These are phyloP conservation scores for Benitochromis conjunctus DNA, from an alignment of 2,113 vertebrate genomes.

Conservation along the genomic window DNA sequence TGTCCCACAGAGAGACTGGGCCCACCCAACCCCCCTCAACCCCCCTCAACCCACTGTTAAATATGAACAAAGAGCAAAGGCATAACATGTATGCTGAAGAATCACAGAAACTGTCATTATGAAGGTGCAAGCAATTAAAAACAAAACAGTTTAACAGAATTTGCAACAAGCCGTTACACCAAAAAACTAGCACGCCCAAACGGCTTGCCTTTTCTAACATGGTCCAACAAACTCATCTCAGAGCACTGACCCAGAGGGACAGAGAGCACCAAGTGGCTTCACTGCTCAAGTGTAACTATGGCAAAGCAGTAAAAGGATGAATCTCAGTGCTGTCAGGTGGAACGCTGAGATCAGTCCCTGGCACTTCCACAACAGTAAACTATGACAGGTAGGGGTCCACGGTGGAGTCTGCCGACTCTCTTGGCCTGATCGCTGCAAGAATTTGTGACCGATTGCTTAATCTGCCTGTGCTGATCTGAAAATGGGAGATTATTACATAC, in stretches of 20 bases:
- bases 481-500: background rate
- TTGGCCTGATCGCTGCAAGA: background rate
- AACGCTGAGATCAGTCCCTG: background rate
- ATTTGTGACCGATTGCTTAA: background rate
- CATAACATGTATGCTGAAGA: background rate
- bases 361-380: background rate
- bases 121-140: background rate
- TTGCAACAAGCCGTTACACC: background rate
- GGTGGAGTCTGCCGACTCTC: background rate
- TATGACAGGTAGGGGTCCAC: background rate
- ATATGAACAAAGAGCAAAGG: background rate
- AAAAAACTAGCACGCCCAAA: background rate
- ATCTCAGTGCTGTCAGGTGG: background rate
- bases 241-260: background rate
- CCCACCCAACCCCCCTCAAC: background rate
- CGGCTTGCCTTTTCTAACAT: background rate
- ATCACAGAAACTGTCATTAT: background rate
- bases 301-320: background rate
- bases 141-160: background rate
- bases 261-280: background rate
- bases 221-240: background rate
- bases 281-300: background rate
- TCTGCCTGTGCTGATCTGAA: background rate
- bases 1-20: conserved; percentile 19
- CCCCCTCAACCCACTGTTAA: background rate